Evolutionary conservation across 2,113 vertebrate genomes (phyloP).

Genomic region (Riparia riparia): DNA sequence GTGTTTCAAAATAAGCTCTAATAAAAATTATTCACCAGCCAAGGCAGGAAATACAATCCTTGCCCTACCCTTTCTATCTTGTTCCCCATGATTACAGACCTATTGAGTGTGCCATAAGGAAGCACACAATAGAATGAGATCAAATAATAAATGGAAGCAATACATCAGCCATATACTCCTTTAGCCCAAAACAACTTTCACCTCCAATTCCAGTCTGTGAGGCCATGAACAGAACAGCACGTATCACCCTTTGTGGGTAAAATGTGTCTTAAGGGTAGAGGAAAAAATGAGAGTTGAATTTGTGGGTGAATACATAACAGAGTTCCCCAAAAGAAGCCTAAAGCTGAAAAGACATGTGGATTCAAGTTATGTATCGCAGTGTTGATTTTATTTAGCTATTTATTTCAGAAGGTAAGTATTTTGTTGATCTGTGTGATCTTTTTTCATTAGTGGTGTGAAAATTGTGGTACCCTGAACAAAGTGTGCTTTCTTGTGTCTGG

Average conservation of each 20-base stretch:
- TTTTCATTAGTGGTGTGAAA: neutral
- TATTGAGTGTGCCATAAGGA: constrained; percentile 52
- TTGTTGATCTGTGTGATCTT: neutral
- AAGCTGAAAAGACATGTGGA: neutral
- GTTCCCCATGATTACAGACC: constrained; percentile 47
- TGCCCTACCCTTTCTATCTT: constrained; percentile 68
- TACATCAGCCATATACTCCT: constrained; percentile 49
- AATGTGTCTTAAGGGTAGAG: neutral
- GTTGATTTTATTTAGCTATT: neutral
- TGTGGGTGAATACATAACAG: neutral
- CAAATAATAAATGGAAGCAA: constrained; percentile 71
- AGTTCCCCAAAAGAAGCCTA: neutral
- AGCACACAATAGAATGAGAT: constrained; percentile 54
- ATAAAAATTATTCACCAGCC: constrained; percentile 42
- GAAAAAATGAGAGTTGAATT: neutral
- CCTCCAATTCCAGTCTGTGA: neutral
- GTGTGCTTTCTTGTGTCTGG: neutral
- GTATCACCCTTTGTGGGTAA: neutral
- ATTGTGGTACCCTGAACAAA: neutral
- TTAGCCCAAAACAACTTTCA: constrained; percentile 51
- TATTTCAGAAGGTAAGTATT: neutral
- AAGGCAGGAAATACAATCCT: constrained; percentile 65
- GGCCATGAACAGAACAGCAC: constrained; percentile 4
- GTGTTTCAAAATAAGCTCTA: constrained; percentile 41
- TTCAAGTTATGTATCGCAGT: neutral